Conservation (phyloP, 1,140 invertebrate genomes). For the Ctenoplectra terminalis region DNA sequence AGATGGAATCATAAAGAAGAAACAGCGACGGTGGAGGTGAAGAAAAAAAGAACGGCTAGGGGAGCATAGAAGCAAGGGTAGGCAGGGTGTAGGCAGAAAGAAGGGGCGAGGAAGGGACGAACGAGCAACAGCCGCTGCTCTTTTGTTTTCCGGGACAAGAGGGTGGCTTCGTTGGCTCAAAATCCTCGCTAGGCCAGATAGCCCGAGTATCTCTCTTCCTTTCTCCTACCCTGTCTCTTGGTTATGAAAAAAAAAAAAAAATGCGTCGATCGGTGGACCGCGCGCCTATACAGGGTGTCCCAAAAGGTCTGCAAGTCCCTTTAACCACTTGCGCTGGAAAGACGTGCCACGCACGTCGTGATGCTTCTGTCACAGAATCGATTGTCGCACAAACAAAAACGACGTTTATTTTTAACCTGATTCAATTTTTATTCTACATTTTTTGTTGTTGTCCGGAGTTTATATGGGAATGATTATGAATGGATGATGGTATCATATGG, state of each 20-base stretch:
- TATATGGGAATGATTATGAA: too few relatives aligned
- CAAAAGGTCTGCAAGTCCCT: too few relatives aligned
- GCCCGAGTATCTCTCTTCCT: constrained; percentile 17
- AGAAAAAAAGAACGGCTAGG: neutral
- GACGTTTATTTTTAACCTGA: too few relatives aligned
- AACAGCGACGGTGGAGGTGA: neutral
- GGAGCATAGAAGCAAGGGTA: neutral
- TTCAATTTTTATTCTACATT: too few relatives aligned
- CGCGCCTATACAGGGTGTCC: too few relatives aligned
- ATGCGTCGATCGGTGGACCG: constrained; percentile 45
- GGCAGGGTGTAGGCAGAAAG: neutral
- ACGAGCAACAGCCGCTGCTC: constrained; percentile 73
- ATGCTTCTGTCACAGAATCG: too few relatives aligned
- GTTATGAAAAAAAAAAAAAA: constrained; percentile 33
- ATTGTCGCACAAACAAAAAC: too few relatives aligned
- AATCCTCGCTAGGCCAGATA: constrained; percentile 62
- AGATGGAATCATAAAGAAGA: neutral
- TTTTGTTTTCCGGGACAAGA: constrained; percentile 76
- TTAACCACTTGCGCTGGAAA: too few relatives aligned
- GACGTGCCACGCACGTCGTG: too few relatives aligned
- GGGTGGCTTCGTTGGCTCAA: constrained; percentile 71
- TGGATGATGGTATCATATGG: too few relatives aligned
- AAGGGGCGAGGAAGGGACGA: constrained; percentile 16
- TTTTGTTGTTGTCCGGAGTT: too few relatives aligned
- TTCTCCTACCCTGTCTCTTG: neutral